Base-by-base conservation (phyloP, 2,113 vertebrate genomes). In the Hirundichthys speculiger region DNA sequence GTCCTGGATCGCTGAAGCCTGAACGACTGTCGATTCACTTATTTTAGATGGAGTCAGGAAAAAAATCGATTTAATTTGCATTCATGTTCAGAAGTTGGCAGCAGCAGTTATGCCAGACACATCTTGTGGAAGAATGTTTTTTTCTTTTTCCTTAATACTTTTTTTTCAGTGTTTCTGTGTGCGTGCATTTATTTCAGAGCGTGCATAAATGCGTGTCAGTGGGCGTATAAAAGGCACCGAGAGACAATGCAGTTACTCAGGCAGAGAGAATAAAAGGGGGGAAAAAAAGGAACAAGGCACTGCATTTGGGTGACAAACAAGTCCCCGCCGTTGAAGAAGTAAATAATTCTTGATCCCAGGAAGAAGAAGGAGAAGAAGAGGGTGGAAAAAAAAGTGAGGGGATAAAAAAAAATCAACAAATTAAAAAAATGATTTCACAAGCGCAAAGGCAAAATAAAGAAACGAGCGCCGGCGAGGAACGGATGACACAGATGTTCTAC, bases 231-330 rank as follows among this genome's bases (percentile, higher is more conserved):
- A 77, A 39, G 71, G 30, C 64, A 80, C 70, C 75, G 45, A 14
- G 67, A 86, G 75, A 83, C 71, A 80, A 76, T 75, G 19, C 50
- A 22, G 63, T 70, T 81, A 86, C 50, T 79, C 73, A 64, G 21
- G 74, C 77, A 59, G 67, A 10, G 11, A 34, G 30, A 34, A 71
- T 62, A 83, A 62, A 69, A 64, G 15, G 7, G 21, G 13, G 11
- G 22, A 56, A 56, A 40, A 62, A n/a, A 79, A 80, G 57, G 54
- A 38, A 51, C 73, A 82, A 71, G 45, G 73, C 77, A 69, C 34
- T 10, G 63, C 66, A 24, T 81, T 75, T 64, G 42, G 65, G 73
- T 73, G 58, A 22, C 62, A 67, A 78, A 57, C 30, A 76, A 75
- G 76, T 75, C 65, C 40, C 52, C 15, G 41, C 62, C 40, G 57